Conservation (phyloP, 2,113 vertebrate genomes). For the Rhabdomys dilectus region DNA sequence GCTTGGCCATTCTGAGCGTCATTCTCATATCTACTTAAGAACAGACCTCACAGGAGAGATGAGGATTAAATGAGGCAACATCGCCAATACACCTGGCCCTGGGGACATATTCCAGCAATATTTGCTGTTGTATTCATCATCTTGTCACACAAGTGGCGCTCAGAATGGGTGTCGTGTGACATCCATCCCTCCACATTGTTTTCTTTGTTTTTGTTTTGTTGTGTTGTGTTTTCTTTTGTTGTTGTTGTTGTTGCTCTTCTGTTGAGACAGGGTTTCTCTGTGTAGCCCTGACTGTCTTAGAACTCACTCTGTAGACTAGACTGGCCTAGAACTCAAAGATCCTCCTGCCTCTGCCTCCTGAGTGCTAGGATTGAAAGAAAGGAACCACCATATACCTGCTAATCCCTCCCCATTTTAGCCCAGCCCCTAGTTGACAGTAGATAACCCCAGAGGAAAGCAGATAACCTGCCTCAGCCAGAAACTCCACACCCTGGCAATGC, state of each 20-base stretch:
- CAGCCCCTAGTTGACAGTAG: background rate
- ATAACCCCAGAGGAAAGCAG: background rate
- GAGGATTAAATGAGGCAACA: slow-evolving; percentile 24
- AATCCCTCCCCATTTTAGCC: background rate
- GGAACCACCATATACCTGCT: no score
- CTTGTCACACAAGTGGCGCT: slow-evolving; percentile 23
- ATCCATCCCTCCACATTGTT: background rate
- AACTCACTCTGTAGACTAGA: background rate
- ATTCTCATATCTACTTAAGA: background rate
- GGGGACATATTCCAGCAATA: background rate
- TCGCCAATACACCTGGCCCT: background rate
- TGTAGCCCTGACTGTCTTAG: background rate
- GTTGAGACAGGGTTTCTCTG: background rate
- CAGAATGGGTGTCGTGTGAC: background rate
- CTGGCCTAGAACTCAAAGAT: background rate
- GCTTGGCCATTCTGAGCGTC: slow-evolving; percentile 47
- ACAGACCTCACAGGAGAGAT: background rate
- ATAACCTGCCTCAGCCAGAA: slow-evolving; percentile 1
- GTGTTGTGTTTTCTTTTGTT: background rate
- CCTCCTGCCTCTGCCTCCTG: background rate
- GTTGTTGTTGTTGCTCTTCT: background rate
- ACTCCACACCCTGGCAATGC: background rate
- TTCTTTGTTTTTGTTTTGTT: background rate
- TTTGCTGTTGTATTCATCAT: slow-evolving; percentile 43
- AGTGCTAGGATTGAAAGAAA: background rate